A percentile compares a stretch with the other conserved stretches of the same genome.
phyloP scores from a whole-genome alignment of 2,888 invertebrate genomes.

The Lochmaea capreae region DNA sequence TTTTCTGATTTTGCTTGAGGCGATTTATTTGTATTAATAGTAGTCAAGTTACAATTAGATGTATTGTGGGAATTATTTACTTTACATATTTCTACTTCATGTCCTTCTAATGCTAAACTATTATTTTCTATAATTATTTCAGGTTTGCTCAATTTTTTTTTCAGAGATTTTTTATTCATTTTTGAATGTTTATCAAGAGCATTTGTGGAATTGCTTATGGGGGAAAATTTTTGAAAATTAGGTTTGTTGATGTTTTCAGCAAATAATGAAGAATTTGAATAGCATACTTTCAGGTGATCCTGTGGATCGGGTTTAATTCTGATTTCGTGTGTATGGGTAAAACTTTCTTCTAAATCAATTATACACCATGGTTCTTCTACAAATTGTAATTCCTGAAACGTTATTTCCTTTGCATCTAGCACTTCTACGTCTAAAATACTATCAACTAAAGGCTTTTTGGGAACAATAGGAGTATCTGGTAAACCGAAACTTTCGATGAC shows the following conservation, averaged over 20 bases:
- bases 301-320: slow-evolving; percentile 37
- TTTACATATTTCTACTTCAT: slow-evolving; percentile 41
- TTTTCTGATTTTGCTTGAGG: not conserved
- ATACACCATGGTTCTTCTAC: slow-evolving; percentile 46
- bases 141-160: slow-evolving; percentile 11
- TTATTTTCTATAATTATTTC: slow-evolving; percentile 29
- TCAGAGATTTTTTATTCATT: not conserved
- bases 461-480: slow-evolving; percentile 57
- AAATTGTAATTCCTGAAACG: slow-evolving; percentile 42
- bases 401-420: slow-evolving; percentile 48
- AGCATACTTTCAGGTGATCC: not conserved
- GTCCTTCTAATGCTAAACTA: slow-evolving; percentile 35
- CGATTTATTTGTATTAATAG: slow-evolving; percentile 19
- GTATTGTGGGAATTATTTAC: not conserved
- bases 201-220: not conserved
- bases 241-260: not conserved
- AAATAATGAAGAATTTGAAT: not conserved
- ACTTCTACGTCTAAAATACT: slow-evolving; percentile 46
- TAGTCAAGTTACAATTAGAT: slow-evolving; percentile 5
- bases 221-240: not conserved
- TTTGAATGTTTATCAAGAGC: not conserved
- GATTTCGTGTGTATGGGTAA: slow-evolving; percentile 22
- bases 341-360: slow-evolving; percentile 30
- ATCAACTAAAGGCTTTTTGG: slow-evolving; percentile 42
- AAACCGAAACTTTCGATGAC: slow-evolving; percentile 58